These are phyloP conservation scores for Pomatorhinus ruficollis DNA, from an alignment of 2,113 vertebrate species.

Conservation along the genomic window DNA sequence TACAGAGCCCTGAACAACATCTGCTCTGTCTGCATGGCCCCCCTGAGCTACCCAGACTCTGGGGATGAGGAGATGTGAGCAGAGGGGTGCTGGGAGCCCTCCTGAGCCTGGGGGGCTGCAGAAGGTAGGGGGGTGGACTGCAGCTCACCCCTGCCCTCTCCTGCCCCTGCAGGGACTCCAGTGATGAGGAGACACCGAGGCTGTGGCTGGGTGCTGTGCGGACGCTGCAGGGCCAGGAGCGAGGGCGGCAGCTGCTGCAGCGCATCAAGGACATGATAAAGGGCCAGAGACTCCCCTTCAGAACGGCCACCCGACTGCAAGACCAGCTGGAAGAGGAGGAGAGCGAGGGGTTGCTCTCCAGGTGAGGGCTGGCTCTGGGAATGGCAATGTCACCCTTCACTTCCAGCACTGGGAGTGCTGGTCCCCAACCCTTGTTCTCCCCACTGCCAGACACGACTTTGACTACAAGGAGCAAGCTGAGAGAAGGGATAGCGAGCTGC, in stretches of 20 bases:
- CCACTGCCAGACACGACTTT: neutral
- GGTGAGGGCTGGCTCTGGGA: neutral
- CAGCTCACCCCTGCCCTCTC: neutral
- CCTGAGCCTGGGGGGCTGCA: neutral
- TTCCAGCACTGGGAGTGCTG: neutral
- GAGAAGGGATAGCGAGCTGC: neutral
- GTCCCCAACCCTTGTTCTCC: neutral
- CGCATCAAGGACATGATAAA: neutral
- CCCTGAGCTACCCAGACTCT: slow-evolving; percentile 55
- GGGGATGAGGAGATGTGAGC: slow-evolving; percentile 84
- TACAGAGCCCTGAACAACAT: slow-evolving; percentile 67
- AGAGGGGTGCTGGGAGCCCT: neutral
- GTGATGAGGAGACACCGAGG: slow-evolving; percentile 76
- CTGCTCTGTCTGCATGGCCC: slow-evolving; percentile 76
- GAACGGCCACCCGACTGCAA: neutral
- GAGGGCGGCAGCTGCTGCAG: neutral
- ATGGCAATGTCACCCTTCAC: neutral
- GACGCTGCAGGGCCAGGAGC: neutral
- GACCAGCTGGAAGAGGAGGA: neutral
- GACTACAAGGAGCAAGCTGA: neutral
- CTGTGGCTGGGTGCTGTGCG: slow-evolving; percentile 35
- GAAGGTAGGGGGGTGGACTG: fast-evolving
- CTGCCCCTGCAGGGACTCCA: slow-evolving; percentile 78
- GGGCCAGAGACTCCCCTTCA: neutral
- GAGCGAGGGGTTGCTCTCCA: neutral